Conservation (phyloP, 2,797 vertebrate species). For the Mus minutoides region DNA sequence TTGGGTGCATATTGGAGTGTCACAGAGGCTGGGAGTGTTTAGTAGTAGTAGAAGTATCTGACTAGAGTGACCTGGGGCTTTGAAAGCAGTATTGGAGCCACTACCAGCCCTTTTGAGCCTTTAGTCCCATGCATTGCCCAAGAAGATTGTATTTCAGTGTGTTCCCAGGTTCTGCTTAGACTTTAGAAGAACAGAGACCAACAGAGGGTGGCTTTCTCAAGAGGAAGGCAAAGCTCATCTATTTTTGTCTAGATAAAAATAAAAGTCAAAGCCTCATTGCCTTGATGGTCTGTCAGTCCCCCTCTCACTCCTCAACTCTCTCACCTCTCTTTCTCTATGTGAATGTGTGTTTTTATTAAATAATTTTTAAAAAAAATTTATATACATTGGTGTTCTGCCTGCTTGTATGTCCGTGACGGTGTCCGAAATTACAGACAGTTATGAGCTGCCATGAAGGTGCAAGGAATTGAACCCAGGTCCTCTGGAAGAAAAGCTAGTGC, state of each 20-base stretch:
- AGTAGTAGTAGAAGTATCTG: not conserved
- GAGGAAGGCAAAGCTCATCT: not conserved
- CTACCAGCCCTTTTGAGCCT: not conserved
- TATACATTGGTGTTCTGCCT: not conserved
- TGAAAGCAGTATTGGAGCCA: not conserved
- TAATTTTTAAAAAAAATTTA: not conserved
- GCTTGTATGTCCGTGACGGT: not conserved
- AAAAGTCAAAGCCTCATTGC: not conserved
- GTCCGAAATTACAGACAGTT: not conserved
- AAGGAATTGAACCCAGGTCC: not conserved
- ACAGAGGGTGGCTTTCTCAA: not conserved
- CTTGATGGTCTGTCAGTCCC: not conserved
- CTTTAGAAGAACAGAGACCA: not conserved
- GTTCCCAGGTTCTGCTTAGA: not conserved
- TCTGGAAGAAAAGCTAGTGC: not conserved
- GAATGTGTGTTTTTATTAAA: not conserved
- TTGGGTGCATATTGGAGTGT: not conserved
- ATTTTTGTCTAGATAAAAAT: not conserved
- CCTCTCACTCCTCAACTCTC: too few species aligned
- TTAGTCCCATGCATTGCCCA: too few species aligned
- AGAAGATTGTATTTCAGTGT: not conserved
- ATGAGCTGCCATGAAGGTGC: not conserved
- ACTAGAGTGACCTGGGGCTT: not conserved
- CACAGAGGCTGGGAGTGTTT: not conserved
- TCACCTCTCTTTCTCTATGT: not conserved